Conservation (phyloP, 2,113 vertebrate genomes). For the Paradoxurus hermaphroditus region DNA sequence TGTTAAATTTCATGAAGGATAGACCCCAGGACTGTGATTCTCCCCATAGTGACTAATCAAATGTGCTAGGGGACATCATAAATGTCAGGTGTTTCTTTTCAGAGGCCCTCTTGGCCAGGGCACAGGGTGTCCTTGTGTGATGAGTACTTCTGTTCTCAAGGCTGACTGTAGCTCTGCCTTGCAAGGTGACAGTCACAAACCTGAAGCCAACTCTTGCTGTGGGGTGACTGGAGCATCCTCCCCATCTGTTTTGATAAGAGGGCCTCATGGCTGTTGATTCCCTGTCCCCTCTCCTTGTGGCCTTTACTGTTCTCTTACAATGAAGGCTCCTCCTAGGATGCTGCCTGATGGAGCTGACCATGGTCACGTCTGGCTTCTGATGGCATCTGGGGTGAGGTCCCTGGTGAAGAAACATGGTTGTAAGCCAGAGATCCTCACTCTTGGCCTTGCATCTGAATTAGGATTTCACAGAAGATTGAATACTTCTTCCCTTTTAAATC, state of each 20-base stretch:
- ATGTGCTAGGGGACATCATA: background rate
- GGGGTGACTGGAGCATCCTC: background rate
- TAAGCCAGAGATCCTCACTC: background rate
- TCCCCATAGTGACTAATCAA: background rate
- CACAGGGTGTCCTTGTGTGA: background rate
- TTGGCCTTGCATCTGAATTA: rapidly evolving
- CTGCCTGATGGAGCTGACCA: too few species aligned
- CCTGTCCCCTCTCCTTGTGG: background rate
- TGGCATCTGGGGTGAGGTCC: background rate
- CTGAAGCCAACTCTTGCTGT: background rate
- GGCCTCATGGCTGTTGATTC: background rate
- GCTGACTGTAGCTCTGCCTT: background rate
- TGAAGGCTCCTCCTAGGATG: background rate
- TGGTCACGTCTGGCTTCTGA: too few species aligned
- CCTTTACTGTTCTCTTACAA: background rate
- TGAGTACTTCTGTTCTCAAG: background rate
- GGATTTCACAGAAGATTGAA: background rate
- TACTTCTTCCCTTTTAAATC: background rate
- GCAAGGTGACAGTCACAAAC: background rate
- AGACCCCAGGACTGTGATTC: background rate
- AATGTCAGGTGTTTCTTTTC: background rate
- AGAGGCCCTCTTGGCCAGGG: too few species aligned
- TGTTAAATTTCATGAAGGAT: too few species aligned
- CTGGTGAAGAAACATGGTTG: background rate
- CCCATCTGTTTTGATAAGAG: background rate